A percentile compares a stretch with the other conserved stretches of the same genome.
These are phyloP conservation scores for Hypanus sabinus DNA, from an alignment of 2,113 vertebrate genomes.

Conservation along the genomic window DNA sequence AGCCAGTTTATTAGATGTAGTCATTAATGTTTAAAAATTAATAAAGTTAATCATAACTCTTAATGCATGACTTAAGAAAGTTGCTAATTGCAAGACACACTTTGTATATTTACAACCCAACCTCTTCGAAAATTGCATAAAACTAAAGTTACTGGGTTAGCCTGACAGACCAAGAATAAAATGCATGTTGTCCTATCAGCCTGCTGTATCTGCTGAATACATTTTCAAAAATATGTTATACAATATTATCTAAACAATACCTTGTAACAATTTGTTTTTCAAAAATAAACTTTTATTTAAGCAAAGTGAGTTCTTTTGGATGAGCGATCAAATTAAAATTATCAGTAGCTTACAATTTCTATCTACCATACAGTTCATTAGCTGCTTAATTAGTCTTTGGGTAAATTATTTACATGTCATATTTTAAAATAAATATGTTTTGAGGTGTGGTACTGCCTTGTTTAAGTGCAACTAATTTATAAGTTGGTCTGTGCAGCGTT, in stretches of 20 bases:
- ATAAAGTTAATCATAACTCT: conserved; percentile 25
- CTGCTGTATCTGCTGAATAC: too few species aligned
- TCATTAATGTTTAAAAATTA: not conserved
- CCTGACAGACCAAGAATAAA: not conserved
- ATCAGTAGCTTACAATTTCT: not conserved
- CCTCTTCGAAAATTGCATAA: not conserved
- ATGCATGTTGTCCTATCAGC: not conserved
- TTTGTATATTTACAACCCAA: not conserved
- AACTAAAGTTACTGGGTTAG: conserved; percentile 7
- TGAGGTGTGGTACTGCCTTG: not conserved
- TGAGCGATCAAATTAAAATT: not conserved
- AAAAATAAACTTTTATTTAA: not conserved
- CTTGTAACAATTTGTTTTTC: not conserved
- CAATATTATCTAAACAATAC: not conserved
- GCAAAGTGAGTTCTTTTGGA: not conserved
- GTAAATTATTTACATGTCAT: not conserved
- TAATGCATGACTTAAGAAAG: not conserved
- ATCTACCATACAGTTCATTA: not conserved
- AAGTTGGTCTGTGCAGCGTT: not conserved
- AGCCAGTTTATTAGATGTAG: not conserved
- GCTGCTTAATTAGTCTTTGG: not conserved
- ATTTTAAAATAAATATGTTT: conserved; percentile 1
- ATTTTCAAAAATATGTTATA: not conserved
- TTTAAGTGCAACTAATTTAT: not conserved
- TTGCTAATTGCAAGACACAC: not conserved